Conservation (phyloP, 2,888 invertebrate genomes). For the Andrena chrysosceles region DNA sequence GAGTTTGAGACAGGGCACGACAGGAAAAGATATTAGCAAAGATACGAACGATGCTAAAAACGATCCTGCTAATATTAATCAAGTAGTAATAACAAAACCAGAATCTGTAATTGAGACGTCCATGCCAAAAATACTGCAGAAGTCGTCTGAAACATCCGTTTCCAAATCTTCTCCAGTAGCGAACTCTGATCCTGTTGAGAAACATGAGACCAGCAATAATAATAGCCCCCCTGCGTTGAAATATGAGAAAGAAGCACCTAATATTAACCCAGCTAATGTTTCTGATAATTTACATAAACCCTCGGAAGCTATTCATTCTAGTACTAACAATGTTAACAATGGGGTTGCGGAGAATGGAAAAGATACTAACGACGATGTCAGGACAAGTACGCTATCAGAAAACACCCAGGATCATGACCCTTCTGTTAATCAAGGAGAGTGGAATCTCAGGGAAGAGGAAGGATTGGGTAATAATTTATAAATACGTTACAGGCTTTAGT, state of each 20-base stretch:
- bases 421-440: slow-evolving; percentile 35
- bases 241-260: background rate
- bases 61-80: no score
- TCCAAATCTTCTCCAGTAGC: no score
- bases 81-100: no score
- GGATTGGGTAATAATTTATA: slow-evolving; percentile 34
- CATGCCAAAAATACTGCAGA: no score
- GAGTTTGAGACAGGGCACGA: no score
- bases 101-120: no score
- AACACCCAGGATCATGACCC: slow-evolving; percentile 59
- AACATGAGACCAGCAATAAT: background rate
- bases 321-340: background rate
- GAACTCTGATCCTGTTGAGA: no score
- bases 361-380: slow-evolving; percentile 8
- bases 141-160: no score
- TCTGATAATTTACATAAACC: background rate
- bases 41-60: no score
- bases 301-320: background rate
- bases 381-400: slow-evolving; percentile 56
- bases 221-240: background rate
- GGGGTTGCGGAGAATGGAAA: background rate
- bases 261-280: background rate
- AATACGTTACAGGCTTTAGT: background rate
- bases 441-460: background rate
- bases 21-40: no score